Base-by-base conservation (phyloP, 2,888 invertebrate genomes). In the Limnephilus marmoratus region DNA sequence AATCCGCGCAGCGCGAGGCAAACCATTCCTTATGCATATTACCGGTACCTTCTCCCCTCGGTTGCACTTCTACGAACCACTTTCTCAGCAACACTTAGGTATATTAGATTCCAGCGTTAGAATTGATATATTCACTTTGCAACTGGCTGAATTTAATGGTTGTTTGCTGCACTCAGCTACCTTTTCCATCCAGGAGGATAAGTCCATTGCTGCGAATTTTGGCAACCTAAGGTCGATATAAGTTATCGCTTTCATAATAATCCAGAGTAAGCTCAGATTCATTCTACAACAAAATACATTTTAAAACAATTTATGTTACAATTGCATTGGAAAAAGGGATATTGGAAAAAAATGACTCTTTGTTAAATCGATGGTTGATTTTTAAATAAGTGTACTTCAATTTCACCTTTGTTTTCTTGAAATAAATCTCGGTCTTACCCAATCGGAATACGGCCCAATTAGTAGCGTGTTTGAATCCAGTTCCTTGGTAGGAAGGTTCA, bases 1-100 rank as follows among this genome's bases (percentile, higher is more conserved):
- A 83, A 83, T 83, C 83, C 83, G 83, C 83, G 24, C 68, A 68
- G 68, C 68, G 68, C 68, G 24, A n/a, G 68, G 83, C 83, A 37
- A 34, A 83, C 83, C 83, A 83, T 83, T 83, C 83, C 37, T 34
- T 37, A 37, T 83, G 83, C 34, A 41, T 83, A 24, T 41, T 83
- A 15, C 82, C 82, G 82, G 82, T 34, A 82, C 31, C 34, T 82
- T 82, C 82, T 83, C 37, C 24, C 37, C 31, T 68, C 68, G 68
- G 68, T 68, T 68, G 68, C 68, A 68, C 68, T 68, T 68, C 68
- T 68, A n/a, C 24, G 24, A 68, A 68, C 68, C 68, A 68, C 68
- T 68, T 68, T 68, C 68, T 68, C 68, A n/a, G 68, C 68, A 68
- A 68, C 68, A 68, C 68, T 68, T 68, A 68, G 68, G 68, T 68